Evolutionary conservation across 2,113 vertebrate genomes (phyloP).

Genomic region (Otus sunia): DNA sequence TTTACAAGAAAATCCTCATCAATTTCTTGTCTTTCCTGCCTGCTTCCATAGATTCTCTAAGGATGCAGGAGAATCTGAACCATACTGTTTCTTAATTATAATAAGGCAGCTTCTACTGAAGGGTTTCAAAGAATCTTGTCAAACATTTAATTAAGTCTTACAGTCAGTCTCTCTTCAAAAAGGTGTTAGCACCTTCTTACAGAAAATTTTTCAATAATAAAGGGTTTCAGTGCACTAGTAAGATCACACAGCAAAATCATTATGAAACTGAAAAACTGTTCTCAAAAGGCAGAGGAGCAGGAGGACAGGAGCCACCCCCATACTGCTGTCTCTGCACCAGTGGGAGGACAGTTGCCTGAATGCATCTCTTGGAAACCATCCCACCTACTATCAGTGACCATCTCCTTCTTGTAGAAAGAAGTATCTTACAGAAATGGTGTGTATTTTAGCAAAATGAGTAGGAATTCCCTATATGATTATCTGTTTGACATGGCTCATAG

Average conservation of each 20-base stretch:
- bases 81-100: background rate
- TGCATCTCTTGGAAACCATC: background rate
- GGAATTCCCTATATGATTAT: background rate
- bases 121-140: background rate
- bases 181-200: background rate
- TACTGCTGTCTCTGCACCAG: background rate
- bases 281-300: background rate
- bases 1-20: background rate
- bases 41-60: background rate
- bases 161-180: background rate
- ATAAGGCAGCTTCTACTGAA: background rate
- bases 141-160: background rate
- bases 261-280: background rate
- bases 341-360: too few species aligned
- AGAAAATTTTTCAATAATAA: background rate
- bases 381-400: background rate
- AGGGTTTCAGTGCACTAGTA: background rate
- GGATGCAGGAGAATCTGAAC: background rate
- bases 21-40: background rate
- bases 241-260: background rate
- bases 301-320: background rate
- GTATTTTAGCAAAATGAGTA: background rate
- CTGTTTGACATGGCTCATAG: background rate
- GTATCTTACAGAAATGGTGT: background rate
- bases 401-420: background rate